Evolutionary conservation across 2,888 invertebrate species (phyloP), one percentile per base, ranked within the genome.

Genomic region (Diplolepis rosae): DNA sequence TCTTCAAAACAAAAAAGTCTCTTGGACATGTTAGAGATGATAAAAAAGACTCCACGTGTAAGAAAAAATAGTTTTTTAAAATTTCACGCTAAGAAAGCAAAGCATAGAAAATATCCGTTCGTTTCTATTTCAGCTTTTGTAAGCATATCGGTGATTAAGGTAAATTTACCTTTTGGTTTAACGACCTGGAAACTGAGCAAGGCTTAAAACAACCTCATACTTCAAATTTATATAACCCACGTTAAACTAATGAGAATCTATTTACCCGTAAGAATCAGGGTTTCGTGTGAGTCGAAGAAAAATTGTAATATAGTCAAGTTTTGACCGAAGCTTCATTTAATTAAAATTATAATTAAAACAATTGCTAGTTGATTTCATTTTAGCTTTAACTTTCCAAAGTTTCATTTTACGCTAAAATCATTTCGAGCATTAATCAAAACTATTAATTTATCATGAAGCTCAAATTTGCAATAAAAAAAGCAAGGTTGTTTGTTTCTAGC

Each of bases 131-230:
- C 24, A 7, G 39, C 27, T 27, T 35, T 61, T 39, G 22, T 11
- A 35, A 22, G n/a, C 22, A 61, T 61, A 61, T 61, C 61, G 61
- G 61, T 35, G 39, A 24, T 61, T 42, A 35, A 61, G 61, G 61
- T 61, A 61, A 61, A 61, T 61, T 61, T 61, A 61, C 39, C 39
- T 61, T 61, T 24, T 61, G 39, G 61, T 39, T 61, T 61, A 61
- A 24, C 39, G 61, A 61, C 61, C 39, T 39, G 56, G 35, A 56
- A 56, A 32, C 56, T 22, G 39, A 42, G 39, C 35, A 61, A 24
- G n/a, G 39, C 61, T 18, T 56, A 24, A 61, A 42, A 39, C 61
- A 61, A 61, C n/a, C 27, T 61, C 35, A 56, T 32, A 24, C 61
- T 61, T 42, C 39, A 61, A 61, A n/a, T n/a, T n/a, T n/a, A n/a